phyloP scores from a whole-genome alignment of 2,888 invertebrate species.

The Erannis defoliaria region DNA sequence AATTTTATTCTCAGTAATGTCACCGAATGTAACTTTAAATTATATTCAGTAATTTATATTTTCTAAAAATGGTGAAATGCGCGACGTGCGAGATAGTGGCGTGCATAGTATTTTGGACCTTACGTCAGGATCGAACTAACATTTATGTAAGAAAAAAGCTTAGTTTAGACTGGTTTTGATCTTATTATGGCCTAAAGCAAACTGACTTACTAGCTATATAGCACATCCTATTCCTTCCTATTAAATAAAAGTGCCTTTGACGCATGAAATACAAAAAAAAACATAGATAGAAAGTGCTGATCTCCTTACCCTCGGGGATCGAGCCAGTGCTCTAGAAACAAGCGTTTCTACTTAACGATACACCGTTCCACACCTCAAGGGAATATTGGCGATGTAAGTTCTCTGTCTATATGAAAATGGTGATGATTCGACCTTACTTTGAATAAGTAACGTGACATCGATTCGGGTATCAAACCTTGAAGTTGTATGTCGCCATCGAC shows the following conservation, averaged over 20 bases:
- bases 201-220: neutral
- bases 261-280: neutral
- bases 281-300: constrained; percentile 16
- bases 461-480: constrained; percentile 23
- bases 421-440: constrained; percentile 36
- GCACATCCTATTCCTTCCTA: too few relatives aligned
- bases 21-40: too few relatives aligned
- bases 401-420: constrained; percentile 29
- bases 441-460: constrained; percentile 37
- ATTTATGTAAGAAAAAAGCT: too few relatives aligned
- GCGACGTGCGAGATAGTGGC: too few relatives aligned
- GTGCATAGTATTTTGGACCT: too few relatives aligned
- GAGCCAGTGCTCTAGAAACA: constrained; percentile 32
- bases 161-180: too few relatives aligned
- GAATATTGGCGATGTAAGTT: constrained; percentile 26
- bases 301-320: constrained; percentile 21
- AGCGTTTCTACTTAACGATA: constrained; percentile 44
- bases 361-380: constrained; percentile 34
- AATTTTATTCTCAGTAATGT: too few relatives aligned
- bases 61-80: too few relatives aligned
- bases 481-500: neutral
- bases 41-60: too few relatives aligned
- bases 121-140: too few relatives aligned
- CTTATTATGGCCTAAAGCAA: too few relatives aligned
- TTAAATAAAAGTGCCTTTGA: neutral